These are phyloP conservation scores for Portevinia maculata DNA, from an alignment of 2,888 invertebrate species.

Conservation along the genomic window DNA sequence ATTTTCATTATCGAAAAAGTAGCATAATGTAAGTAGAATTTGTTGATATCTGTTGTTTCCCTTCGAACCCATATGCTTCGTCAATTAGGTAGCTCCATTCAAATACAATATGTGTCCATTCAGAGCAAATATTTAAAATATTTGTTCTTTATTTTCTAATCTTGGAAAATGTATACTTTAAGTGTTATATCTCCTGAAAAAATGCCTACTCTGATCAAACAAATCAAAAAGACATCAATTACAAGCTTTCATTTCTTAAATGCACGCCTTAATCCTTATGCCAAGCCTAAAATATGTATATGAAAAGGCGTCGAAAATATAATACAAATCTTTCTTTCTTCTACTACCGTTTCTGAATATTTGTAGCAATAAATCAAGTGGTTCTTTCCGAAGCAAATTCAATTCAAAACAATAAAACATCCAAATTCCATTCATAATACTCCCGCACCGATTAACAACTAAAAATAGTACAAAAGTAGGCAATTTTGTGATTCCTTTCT, in stretches of 20 bases:
- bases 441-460: slow-evolving; percentile 47
- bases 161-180: not conserved
- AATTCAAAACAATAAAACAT: slow-evolving; percentile 1
- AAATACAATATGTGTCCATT: no score
- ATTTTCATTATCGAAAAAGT: no score
- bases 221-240: slow-evolving; percentile 54
- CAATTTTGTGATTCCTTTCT: slow-evolving; percentile 47
- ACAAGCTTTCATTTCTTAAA: slow-evolving; percentile 29
- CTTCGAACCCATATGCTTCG: no score
- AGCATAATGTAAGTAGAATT: no score
- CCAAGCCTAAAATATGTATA: slow-evolving; percentile 23
- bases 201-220: not conserved
- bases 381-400: slow-evolving; percentile 9
- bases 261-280: slow-evolving; percentile 16
- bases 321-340: slow-evolving; percentile 45
- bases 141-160: no score
- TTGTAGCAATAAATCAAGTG: slow-evolving; percentile 51
- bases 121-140: no score
- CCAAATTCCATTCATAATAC: slow-evolving; percentile 27
- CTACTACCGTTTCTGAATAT: slow-evolving; percentile 21
- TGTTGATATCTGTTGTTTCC: no score
- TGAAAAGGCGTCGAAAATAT: slow-evolving; percentile 26
- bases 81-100: no score
- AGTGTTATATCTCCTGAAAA: not conserved
- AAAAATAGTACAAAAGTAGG: slow-evolving; percentile 53